phyloP scores from a whole-genome alignment of 2,888 invertebrate genomes.

The Cryptus armator region DNA sequence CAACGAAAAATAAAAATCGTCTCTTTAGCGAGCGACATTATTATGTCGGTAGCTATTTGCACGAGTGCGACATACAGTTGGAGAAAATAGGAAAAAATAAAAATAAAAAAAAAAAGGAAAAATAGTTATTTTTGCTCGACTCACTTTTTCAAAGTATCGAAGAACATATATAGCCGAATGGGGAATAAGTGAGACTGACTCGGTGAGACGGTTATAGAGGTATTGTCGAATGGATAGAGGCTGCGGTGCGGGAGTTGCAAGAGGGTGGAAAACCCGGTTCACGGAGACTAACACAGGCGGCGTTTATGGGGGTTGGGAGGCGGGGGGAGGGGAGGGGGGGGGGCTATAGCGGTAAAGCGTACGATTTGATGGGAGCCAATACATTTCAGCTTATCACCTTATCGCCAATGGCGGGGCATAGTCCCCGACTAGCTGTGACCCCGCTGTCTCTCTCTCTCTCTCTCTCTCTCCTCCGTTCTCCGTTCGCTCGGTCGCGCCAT shows the following conservation, averaged over 20 bases:
- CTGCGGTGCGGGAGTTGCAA: constrained; percentile 20
- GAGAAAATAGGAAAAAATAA: too few relatives aligned
- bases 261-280: constrained; percentile 71
- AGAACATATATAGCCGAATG: not conserved
- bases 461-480: constrained; percentile 17
- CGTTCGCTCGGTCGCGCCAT: constrained; percentile 74
- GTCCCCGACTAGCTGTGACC: constrained; percentile 74
- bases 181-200: constrained; percentile 30
- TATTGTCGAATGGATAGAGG: constrained; percentile 36
- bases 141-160: constrained; percentile 2
- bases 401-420: constrained; percentile 81
- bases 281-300: constrained; percentile 65
- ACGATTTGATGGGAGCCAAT: constrained; percentile 84
- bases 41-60: too few relatives aligned
- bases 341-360: constrained; percentile 82
- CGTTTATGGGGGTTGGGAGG: constrained; percentile 79
- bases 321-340: constrained; percentile 31
- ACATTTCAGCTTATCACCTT: constrained; percentile 85
- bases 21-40: too few relatives aligned
- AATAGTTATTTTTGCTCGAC: not conserved
- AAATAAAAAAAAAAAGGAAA: too few relatives aligned
- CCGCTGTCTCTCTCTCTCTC: constrained; percentile 64
- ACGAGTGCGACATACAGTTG: too few relatives aligned
- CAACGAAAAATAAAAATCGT: not conserved
- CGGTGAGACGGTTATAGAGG: constrained; percentile 38